Base-by-base conservation (phyloP, 2,797 vertebrate species). In the Oryzias sinensis region DNA sequence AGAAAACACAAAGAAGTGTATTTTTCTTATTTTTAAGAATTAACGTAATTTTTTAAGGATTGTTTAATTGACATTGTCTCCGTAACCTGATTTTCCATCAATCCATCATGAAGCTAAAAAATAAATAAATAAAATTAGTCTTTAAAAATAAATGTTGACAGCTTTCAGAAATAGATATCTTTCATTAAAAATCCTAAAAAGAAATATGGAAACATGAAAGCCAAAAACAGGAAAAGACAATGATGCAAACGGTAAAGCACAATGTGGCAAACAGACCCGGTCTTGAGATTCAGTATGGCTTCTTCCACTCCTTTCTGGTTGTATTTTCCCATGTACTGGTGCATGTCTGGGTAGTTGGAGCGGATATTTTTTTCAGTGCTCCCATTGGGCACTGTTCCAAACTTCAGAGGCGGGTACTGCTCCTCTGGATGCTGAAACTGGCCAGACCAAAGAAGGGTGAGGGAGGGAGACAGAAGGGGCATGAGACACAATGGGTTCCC, bases 321-420 rank as follows among this genome's bases (percentile, higher is more conserved):
- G 90, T 96, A 96, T 74, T 94, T 94, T 66, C 94, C 92, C 95
- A 97, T 97, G 89, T 97, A 97, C 79, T 93, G 93, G 80, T 98
- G 95, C 95, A 98, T 97, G 84, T 92, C 95, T 2, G 94, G 95
- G 79, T 98, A 98, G 87, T 97, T 98, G 89, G 94, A 96, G 76
- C 96, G 95, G 73, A 98, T 97, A 75, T 98, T 98, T 87, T 97
- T 96, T 90, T 98, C 96, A 0, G 96, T 98, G 90, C 95, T 96
- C 73, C 96, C 96, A 5, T 98, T 98, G 80, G 95, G 95, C 80
- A 98, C 95, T 0, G 95, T 98, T 61, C 95, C 96, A 77, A 98
- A 98, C 88, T 95, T 95, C 62, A 97, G 89, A 52, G 95, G 95
- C 0, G 95, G 96, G 74, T 97, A 96, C 81, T 98, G 95, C 86